Evolutionary conservation across 2,113 vertebrate species (phyloP), one percentile per base, ranked within the genome.

Genomic region (Typhlomys cinereus): DNA sequence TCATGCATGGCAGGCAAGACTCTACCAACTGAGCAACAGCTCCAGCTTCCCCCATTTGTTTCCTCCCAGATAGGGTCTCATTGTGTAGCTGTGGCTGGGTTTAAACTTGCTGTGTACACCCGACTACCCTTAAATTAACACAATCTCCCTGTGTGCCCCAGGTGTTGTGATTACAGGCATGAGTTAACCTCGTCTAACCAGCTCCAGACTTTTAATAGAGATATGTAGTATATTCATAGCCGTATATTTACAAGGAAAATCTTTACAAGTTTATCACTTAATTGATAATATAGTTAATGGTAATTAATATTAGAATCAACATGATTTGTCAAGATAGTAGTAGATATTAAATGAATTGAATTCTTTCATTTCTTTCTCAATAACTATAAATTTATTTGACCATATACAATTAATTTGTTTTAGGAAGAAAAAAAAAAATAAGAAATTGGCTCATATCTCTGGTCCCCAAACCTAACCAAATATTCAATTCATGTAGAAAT

Each of bases 401-500:
- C n/a, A n/a, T n/a, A n/a, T n/a, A n/a, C n/a, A 89, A 85, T 64
- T 73, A 27, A 39, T 23, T 67, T 34, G 17, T 92, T 90, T 59
- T 17, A 44, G 14, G 36, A 89, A 67, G 78, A 61, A 18, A 71
- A 71, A 71, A 41, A 54, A 85, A 50, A 66, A n/a, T n/a, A n/a
- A 66, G 31, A 64, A 67, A 50, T 39, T 23, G 18, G 59, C 31
- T 34, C 34, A 82, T 12, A 67, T 84, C 36, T 62, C n/a, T 52
- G 29, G 54, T 78, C 44, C n/a, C 36, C 27, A 85, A 94, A 36
- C 34, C 41, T 39, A 17, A 76, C 23, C 4, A 62, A 88, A 8
- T 46, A 76, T 25, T 50, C 89, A 13, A 88, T 41, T 66, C 61
- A 88, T 14, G 7, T 76, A 78, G 81, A 91, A 93, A 89, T 80